phyloP scores from a whole-genome alignment of 2,113 vertebrate species.

The Felis chaus region DNA sequence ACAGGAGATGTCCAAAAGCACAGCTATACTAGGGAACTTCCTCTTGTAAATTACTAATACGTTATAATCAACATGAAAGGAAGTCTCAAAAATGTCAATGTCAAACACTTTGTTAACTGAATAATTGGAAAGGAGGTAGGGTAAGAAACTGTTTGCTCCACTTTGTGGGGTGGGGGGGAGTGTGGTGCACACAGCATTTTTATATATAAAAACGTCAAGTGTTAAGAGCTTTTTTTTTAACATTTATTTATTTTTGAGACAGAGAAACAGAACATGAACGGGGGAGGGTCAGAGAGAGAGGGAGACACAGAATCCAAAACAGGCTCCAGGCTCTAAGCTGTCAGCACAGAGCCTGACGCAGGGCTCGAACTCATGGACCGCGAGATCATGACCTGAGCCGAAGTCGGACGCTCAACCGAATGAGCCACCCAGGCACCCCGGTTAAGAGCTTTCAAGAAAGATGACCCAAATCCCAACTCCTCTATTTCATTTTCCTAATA shows the following conservation, averaged over 20 bases:
- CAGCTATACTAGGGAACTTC: neutral
- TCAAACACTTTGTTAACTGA: neutral
- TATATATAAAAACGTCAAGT: neutral
- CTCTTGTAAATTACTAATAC: neutral
- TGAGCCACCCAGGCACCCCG: too few species aligned
- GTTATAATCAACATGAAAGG: neutral
- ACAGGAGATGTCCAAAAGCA: neutral
- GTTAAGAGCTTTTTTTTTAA: neutral
- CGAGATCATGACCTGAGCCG: too few species aligned
- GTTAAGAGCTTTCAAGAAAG: neutral
- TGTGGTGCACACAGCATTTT: neutral
- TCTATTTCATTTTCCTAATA: slow-evolving; percentile 6
- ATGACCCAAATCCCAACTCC: neutral
- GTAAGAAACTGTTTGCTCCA: neutral
- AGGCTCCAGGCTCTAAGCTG: too few species aligned
- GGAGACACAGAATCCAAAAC: too few species aligned
- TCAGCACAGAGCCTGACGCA: too few species aligned
- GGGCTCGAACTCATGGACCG: too few species aligned
- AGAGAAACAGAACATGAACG: too few species aligned
- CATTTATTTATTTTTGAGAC: too few species aligned
- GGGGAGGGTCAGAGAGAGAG: too few species aligned
- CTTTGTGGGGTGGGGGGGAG: neutral
- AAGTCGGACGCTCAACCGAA: too few species aligned
- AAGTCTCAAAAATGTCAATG: neutral
- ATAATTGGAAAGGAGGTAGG: neutral